Percentiles rank a stretch among this genome's conserved stretches.
phyloP scores from a whole-genome alignment of 2,888 invertebrate genomes.

The Priocnemis perturbator region DNA sequence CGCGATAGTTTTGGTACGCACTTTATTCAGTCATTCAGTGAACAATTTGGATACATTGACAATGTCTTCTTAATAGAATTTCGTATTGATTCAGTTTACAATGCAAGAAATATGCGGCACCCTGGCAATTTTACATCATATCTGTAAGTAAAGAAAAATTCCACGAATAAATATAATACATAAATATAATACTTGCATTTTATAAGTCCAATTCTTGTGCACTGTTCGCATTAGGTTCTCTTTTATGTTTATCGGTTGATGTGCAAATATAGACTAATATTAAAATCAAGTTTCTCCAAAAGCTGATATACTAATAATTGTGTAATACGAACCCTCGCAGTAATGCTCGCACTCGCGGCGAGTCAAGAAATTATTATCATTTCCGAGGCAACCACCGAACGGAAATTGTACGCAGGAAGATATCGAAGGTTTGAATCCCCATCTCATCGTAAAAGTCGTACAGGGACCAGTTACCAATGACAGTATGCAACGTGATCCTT shows the following conservation, averaged over 20 bases:
- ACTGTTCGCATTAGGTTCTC: too few relatives aligned
- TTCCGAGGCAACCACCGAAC: slow-evolving; percentile 63
- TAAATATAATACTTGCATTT: too few relatives aligned
- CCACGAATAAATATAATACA: too few relatives aligned
- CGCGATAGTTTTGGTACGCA: too few relatives aligned
- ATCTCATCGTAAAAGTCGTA: slow-evolving; percentile 49
- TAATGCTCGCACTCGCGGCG: slow-evolving; percentile 54
- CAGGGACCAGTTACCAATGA: slow-evolving; percentile 37
- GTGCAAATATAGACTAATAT: neutral
- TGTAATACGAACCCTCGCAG: slow-evolving; percentile 38
- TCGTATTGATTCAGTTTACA: neutral
- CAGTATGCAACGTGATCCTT: slow-evolving; percentile 15
- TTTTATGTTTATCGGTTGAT: too few relatives aligned
- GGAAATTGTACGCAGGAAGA: slow-evolving; percentile 57
- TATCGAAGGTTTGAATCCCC: slow-evolving; percentile 52
- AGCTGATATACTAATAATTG: neutral
- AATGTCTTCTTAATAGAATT: neutral
- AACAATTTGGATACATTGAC: neutral
- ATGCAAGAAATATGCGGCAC: too few relatives aligned
- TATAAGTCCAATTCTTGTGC: too few relatives aligned
- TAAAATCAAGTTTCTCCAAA: neutral
- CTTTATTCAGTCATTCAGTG: neutral
- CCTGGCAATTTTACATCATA: too few relatives aligned
- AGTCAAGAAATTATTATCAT: slow-evolving; percentile 61
- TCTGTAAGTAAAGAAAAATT: too few relatives aligned